phyloP scores from a whole-genome alignment of 2,888 invertebrate genomes.

The Holacanthella duospinosa region DNA sequence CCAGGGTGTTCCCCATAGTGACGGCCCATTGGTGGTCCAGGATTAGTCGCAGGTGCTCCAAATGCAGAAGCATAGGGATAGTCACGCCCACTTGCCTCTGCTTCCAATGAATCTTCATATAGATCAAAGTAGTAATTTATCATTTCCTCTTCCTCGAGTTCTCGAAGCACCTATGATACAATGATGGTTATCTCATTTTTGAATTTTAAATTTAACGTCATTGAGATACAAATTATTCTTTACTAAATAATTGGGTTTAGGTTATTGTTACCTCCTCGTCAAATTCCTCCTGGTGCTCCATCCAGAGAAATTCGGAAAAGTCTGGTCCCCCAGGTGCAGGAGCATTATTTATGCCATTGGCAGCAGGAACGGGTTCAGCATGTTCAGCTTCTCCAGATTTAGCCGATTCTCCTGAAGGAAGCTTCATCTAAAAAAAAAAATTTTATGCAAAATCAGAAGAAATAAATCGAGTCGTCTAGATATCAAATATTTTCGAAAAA shows the following conservation, averaged over 20 bases:
- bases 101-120: conserved; percentile 53
- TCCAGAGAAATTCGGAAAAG: conserved; percentile 87
- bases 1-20: not conserved
- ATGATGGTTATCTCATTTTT: conserved; percentile 15
- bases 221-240: not conserved
- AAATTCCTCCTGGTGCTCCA: conserved; percentile 88
- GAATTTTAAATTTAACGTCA: too few relatives aligned
- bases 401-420: too few relatives aligned
- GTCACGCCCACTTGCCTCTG: conserved; percentile 36
- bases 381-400: too few relatives aligned
- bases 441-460: too few relatives aligned
- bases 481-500: too few relatives aligned
- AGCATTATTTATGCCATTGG: too few relatives aligned
- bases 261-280: conserved; percentile 62
- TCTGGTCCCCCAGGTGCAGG: conserved; percentile 46
- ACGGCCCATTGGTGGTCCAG: not conserved
- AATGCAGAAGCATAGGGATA: conserved; percentile 9
- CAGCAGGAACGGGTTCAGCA: too few relatives aligned
- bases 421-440: too few relatives aligned
- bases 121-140: conserved; percentile 70
- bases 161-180: conserved; percentile 76
- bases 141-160: conserved; percentile 72
- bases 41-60: conserved; percentile 7
- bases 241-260: too few relatives aligned
- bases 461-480: too few relatives aligned